These are phyloP conservation scores for Cataglyphis hispanica DNA, from an alignment of 1,140 invertebrate genomes.

Conservation along the genomic window DNA sequence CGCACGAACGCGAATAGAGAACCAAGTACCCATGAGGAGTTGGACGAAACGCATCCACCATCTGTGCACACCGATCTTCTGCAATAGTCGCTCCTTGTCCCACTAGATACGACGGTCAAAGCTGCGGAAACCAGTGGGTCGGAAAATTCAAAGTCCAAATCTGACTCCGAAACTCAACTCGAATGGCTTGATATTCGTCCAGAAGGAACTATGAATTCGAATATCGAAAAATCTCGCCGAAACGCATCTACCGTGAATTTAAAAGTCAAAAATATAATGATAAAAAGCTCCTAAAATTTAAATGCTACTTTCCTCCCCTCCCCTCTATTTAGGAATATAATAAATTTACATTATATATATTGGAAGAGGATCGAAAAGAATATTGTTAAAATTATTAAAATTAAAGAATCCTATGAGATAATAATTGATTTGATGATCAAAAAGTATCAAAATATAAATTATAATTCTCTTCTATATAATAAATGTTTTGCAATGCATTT, in stretches of 20 bases:
- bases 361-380: background rate
- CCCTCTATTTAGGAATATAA: background rate
- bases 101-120: background rate
- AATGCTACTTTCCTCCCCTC: background rate
- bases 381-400: background rate
- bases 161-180: background rate
- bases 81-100: conserved; percentile 8
- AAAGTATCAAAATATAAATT: background rate
- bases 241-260: background rate
- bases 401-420: background rate
- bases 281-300: background rate
- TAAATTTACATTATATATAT: background rate
- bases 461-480: background rate
- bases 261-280: background rate
- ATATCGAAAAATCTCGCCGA: background rate
- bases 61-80: conserved; percentile 48
- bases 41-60: conserved; percentile 52
- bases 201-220: background rate
- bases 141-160: conserved; percentile 21
- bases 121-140: background rate
- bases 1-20: conserved; percentile 56
- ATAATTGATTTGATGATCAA: background rate
- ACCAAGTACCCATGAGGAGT: conserved; percentile 36
- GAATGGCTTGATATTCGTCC: background rate
- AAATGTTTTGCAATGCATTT: background rate